phyloP scores from a whole-genome alignment of 2,113 vertebrate species.

The Actinemys pallida region DNA sequence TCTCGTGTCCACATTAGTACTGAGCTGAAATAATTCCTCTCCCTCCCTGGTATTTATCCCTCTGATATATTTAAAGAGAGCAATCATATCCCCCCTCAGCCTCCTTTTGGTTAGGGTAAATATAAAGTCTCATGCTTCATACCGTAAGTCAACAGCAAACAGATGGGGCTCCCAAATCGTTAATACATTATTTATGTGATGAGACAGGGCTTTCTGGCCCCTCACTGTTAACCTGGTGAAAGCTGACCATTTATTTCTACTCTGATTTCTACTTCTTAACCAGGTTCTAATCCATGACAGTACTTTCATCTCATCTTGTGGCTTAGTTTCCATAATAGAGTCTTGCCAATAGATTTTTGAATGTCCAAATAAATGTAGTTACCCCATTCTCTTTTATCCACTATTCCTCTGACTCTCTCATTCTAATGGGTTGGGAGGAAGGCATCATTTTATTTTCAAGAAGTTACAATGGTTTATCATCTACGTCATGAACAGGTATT shows the following conservation, averaged over 20 bases:
- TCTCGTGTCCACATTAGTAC: too few species aligned
- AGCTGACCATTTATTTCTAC: neutral
- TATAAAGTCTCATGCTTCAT: neutral
- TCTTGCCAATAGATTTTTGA: neutral
- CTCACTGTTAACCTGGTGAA: neutral
- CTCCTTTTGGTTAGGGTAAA: too few species aligned
- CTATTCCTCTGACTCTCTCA: neutral
- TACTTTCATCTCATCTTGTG: neutral
- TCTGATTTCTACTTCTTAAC: neutral
- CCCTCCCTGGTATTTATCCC: too few species aligned
- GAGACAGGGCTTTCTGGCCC: accelerated
- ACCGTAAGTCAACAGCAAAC: neutral
- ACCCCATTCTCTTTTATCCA: neutral
- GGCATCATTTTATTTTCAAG: conserved; percentile 21
- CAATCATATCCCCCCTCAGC: too few species aligned
- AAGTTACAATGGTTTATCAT: conserved; percentile 9
- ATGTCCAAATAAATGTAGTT: neutral
- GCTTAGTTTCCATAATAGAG: neutral
- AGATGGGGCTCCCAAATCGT: neutral
- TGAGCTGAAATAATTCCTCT: too few species aligned
- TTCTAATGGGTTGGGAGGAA: neutral
- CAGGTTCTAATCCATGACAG: neutral
- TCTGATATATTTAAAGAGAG: too few species aligned
- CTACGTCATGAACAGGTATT: conserved; percentile 19
- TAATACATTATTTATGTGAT: neutral